Conservation (phyloP, 2,113 vertebrate species). For the Petromus typicus region DNA sequence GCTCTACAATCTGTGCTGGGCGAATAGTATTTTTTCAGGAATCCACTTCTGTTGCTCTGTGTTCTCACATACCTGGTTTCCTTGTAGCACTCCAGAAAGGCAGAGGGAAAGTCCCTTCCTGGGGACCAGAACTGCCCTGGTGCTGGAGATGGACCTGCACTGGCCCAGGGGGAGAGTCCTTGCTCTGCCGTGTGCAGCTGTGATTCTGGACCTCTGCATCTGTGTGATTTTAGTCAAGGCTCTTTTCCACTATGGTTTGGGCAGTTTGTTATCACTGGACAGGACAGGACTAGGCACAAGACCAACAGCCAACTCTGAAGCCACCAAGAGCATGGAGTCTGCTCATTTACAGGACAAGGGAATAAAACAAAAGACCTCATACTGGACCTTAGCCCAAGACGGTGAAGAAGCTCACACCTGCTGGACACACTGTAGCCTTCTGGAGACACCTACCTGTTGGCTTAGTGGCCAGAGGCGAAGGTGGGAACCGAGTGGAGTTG, state of each 20-base stretch:
- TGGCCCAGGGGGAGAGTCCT: background rate
- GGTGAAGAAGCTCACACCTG: background rate
- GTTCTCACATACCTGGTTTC: background rate
- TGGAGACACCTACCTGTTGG: constrained; percentile 89
- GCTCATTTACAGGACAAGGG: fast-evolving
- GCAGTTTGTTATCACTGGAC: background rate
- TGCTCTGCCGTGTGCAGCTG: fast-evolving
- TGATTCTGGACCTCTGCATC: background rate
- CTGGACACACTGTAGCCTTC: fast-evolving
- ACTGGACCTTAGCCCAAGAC: fast-evolving
- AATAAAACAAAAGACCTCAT: background rate
- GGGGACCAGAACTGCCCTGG: fast-evolving
- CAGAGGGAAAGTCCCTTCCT: background rate
- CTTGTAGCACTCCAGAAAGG: background rate
- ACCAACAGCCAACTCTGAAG: background rate
- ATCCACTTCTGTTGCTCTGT: background rate
- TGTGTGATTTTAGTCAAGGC: background rate
- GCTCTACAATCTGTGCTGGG: fast-evolving
- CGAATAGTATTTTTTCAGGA: fast-evolving
- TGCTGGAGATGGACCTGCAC: too few species aligned
- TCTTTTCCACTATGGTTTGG: background rate
- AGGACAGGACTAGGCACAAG: fast-evolving
- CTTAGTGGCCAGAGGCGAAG: constrained; percentile 94
- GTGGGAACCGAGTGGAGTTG: constrained; percentile 92
- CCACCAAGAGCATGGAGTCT: fast-evolving